Evolutionary conservation across 1,140 invertebrate species (phyloP).

Genomic region (Zaprionus ornatus): DNA sequence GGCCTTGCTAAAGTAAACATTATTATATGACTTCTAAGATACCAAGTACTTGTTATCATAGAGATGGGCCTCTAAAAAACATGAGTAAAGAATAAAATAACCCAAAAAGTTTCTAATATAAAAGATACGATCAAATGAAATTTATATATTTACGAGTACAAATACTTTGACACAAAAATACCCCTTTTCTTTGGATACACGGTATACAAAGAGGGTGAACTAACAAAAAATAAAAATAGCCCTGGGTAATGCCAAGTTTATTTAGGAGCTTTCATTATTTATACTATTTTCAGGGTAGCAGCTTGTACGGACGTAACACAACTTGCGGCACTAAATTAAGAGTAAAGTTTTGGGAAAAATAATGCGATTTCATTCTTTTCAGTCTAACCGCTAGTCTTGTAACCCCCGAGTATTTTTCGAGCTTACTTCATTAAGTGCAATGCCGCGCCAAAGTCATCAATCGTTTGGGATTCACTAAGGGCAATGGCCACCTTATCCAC

Average conservation of each 20-base stretch:
- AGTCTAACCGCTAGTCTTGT: not conserved
- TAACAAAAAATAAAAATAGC: conserved; percentile 58
- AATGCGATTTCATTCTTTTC: conserved; percentile 6
- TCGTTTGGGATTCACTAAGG: conserved; percentile 97
- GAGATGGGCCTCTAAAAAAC: not conserved
- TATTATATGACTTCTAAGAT: not conserved
- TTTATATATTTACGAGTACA: not conserved
- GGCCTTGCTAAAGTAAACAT: not conserved
- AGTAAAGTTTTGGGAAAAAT: conserved; percentile 43
- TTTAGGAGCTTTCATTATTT: conserved; percentile 76
- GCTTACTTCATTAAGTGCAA: conserved; percentile 83
- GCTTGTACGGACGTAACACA: conserved; percentile 4
- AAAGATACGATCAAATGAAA: not conserved
- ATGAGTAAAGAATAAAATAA: not conserved
- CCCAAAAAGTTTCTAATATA: not conserved
- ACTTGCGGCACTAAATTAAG: conserved; percentile 46
- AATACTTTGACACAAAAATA: not conserved
- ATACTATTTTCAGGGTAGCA: conserved; percentile 44
- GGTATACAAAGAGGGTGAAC: not conserved
- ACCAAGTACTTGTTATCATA: not conserved
- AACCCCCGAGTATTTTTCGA: not conserved
- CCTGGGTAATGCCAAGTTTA: conserved; percentile 47
- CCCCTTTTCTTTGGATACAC: not conserved
- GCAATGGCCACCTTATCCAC: conserved; percentile 97
- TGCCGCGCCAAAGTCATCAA: conserved; percentile 87